Conservation (phyloP, 2,888 invertebrate species). For the Trisateles emortualis region DNA sequence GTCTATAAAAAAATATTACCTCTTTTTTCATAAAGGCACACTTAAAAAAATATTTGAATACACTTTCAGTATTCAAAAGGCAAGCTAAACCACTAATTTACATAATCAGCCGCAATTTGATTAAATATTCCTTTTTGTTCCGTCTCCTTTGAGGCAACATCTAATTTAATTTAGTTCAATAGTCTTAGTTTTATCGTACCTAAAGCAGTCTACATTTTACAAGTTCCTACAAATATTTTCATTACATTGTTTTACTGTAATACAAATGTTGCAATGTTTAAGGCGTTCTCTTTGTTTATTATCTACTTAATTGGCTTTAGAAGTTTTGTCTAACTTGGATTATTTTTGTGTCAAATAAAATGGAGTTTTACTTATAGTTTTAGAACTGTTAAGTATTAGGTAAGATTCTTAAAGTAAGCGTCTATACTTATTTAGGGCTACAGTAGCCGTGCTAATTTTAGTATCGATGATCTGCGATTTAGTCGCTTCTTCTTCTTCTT, state of each 20-base stretch:
- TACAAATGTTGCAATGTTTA: conserved; percentile 25
- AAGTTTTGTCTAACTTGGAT: not conserved
- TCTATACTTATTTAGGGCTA: too few relatives aligned
- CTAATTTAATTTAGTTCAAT: conserved; percentile 12
- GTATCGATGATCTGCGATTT: too few relatives aligned
- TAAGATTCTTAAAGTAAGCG: too few relatives aligned
- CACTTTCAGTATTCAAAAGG: not conserved
- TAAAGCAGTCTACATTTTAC: conserved; percentile 16
- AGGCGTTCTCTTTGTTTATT: conserved; percentile 13
- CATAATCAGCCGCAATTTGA: not conserved
- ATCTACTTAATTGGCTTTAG: not conserved
- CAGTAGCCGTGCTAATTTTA: too few relatives aligned
- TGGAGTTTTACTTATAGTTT: too few relatives aligned
- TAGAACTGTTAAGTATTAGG: too few relatives aligned
- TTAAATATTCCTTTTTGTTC: not conserved
- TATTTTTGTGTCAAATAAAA: not conserved
- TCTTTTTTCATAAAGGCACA: not conserved
- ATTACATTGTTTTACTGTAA: conserved; percentile 24
- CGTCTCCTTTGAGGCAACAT: not conserved
- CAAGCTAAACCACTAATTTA: not conserved
- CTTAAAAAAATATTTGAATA: not conserved
- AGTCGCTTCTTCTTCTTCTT: too few relatives aligned
- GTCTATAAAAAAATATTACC: too few relatives aligned
- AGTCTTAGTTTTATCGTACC: conserved; percentile 30
- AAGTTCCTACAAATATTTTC: conserved; percentile 31